These are phyloP conservation scores for Tangara arthus DNA, from an alignment of 2,797 vertebrate genomes.

Conservation along the genomic window DNA sequence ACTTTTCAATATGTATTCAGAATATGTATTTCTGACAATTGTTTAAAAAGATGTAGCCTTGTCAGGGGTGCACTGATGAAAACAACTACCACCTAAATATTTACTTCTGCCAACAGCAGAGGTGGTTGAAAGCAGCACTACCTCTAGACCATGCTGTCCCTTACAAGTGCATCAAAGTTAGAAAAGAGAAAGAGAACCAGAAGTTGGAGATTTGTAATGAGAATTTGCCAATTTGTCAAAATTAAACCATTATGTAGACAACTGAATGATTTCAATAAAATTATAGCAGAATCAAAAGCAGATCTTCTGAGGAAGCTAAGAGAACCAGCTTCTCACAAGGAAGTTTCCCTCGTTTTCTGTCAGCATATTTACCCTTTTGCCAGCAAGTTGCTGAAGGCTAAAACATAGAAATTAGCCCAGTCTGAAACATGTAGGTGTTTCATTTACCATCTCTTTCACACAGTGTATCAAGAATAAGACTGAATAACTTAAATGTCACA, in stretches of 20 bases:
- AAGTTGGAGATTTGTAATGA: not conserved
- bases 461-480: not conserved
- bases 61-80: not conserved
- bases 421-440: not conserved
- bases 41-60: not conserved
- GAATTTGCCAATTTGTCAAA: not conserved
- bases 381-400: not conserved
- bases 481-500: not conserved
- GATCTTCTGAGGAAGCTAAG: not conserved
- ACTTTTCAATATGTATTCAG: not conserved
- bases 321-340: not conserved
- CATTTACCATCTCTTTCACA: not conserved
- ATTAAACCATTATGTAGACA: not conserved
- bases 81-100: not conserved
- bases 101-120: not conserved
- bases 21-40: not conserved
- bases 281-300: not conserved
- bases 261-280: not conserved
- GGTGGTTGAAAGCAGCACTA: not conserved
- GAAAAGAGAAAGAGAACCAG: not conserved
- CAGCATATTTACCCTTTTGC: not conserved
- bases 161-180: not conserved
- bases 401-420: not conserved
- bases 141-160: fast-evolving
- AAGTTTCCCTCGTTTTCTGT: not conserved